Evolutionary conservation across 2,113 vertebrate species (phyloP), one percentile per base, ranked within the genome.

Genomic region (Lampris megalopsis): DNA sequence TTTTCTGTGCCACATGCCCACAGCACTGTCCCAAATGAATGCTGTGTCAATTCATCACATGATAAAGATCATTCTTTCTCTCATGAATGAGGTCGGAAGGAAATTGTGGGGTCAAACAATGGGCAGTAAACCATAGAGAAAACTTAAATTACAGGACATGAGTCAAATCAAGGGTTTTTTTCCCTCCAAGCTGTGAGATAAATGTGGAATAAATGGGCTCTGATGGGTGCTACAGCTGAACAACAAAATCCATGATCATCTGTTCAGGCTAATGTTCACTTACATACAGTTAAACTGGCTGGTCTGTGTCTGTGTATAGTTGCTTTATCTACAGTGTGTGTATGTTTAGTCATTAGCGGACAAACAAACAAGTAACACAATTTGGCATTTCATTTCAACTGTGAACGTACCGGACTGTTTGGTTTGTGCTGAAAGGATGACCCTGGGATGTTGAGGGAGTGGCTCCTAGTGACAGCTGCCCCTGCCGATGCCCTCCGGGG

Each of bases 361-460:
- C 24, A 45, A 45, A 45, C 3, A 45, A 45, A 45, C 43, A 45
- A 7, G 43, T 45, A 5, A 7, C 4, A 45, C 4, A 45, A 45
- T 40, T 6, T n/a, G 9, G 48, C 7, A 36, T 41, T 50, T 36
- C 37, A 37, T 9, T 43, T 4, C 40, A 49, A 37, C 54, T 52
- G 9, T 3, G n/a, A n/a, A 24, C 88, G 24, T 94, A 98, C 97
- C 96, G 97, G 96, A 83, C 84, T 83, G 83, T 86, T 91, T 85
- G 94, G 91, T 93, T 91, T 93, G 84, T 95, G 83, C 8, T 82
- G 84, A 0, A 81, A 81, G 9, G 93, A 95, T 64, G 91, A 88
- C 72, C 92, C 90, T 64, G 92, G 90, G 91, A 96, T 94, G 92
- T 96, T 97, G 87, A 97, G 94, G 38, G 97, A 97, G 79, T 97